Evolutionary conservation across 2,113 vertebrate species (phyloP).

Genomic region (Oceanodroma tethys): DNA sequence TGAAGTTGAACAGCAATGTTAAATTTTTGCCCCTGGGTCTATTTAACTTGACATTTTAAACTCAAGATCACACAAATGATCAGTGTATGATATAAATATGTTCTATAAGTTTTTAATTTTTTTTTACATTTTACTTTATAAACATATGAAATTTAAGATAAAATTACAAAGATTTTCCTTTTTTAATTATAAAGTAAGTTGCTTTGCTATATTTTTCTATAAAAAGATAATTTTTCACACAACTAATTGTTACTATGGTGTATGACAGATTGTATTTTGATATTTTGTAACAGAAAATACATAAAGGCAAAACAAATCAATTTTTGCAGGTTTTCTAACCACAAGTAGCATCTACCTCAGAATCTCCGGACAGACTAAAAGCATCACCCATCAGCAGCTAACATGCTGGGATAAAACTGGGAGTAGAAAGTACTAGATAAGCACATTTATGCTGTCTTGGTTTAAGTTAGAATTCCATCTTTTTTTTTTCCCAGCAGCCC

Average conservation of each 20-base stretch:
- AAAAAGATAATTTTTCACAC: background rate
- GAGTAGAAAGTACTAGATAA: background rate
- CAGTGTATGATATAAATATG: background rate
- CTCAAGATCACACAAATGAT: background rate
- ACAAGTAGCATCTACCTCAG: background rate
- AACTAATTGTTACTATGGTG: background rate
- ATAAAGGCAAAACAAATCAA: background rate
- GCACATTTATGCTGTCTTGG: background rate
- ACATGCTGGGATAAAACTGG: background rate
- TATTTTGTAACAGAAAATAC: background rate
- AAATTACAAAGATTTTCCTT: background rate
- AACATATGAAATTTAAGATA: background rate
- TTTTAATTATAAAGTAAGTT: background rate
- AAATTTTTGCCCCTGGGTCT: background rate
- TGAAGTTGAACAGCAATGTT: background rate
- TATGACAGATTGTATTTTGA: background rate
- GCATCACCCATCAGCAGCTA: background rate
- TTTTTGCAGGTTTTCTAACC: background rate
- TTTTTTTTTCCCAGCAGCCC: background rate
- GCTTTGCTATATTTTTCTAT: background rate
- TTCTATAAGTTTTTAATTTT: background rate
- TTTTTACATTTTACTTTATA: background rate
- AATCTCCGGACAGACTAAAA: background rate
- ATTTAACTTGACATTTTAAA: background rate
- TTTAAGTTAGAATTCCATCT: background rate